These are phyloP conservation scores for Rhodophaea formosa DNA, from an alignment of 2,888 invertebrate genomes.

Conservation along the genomic window DNA sequence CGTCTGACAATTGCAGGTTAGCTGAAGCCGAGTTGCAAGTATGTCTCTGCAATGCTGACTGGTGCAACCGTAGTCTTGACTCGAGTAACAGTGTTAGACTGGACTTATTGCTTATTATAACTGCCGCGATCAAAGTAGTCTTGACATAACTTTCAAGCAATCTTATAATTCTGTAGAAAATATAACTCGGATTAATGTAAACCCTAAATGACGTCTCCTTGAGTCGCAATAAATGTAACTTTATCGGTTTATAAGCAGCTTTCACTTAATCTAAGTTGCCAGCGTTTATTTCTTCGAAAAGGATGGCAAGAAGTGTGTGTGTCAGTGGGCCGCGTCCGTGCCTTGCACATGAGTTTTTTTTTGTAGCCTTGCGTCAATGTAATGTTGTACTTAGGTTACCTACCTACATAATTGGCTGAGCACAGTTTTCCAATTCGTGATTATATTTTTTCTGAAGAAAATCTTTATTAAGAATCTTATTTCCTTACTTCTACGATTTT, in stretches of 20 bases:
- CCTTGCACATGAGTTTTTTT: slow-evolving; percentile 55
- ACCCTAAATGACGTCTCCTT: slow-evolving; percentile 24
- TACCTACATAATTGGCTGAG: slow-evolving; percentile 55
- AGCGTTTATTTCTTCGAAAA: slow-evolving; percentile 77
- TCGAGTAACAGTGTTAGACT: background rate
- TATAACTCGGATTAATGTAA: background rate
- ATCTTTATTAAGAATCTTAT: too few species aligned
- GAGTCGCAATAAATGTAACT: slow-evolving; percentile 69
- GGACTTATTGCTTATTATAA: background rate
- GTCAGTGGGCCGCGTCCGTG: slow-evolving; percentile 78
- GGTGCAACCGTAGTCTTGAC: slow-evolving; percentile 50
- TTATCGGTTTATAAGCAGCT: slow-evolving; percentile 73
- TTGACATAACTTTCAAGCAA: too few species aligned
- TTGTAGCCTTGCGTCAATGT: slow-evolving; percentile 61
- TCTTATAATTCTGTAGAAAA: background rate
- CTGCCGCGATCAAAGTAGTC: background rate
- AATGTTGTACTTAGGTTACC: slow-evolving; percentile 25
- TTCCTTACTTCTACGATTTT: too few species aligned
- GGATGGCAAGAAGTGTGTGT: slow-evolving; percentile 76
- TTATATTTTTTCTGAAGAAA: too few species aligned
- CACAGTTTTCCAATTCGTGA: too few species aligned
- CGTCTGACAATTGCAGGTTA: slow-evolving; percentile 39
- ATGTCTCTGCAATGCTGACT: slow-evolving; percentile 67
- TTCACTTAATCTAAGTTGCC: slow-evolving; percentile 76
- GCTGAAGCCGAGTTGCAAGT: slow-evolving; percentile 63